Evolutionary conservation across 1,140 invertebrate genomes (phyloP).

Genomic region (Manduca sexta): DNA sequence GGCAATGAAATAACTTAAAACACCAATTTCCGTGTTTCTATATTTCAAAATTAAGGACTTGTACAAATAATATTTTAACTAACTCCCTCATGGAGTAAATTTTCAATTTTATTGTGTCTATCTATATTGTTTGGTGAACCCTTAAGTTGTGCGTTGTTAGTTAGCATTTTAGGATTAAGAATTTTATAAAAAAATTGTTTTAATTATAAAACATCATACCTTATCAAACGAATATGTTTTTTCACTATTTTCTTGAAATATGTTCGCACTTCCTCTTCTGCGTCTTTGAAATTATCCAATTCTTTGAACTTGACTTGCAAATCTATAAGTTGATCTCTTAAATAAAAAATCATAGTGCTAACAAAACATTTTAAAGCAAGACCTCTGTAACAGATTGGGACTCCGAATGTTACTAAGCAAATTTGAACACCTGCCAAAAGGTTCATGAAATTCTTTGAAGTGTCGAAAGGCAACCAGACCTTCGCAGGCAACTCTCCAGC

Average conservation of each 20-base stretch:
- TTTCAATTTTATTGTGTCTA: too few species aligned
- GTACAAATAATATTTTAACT: too few species aligned
- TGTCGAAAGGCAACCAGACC: slow-evolving; percentile 56
- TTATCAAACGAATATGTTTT: slow-evolving; percentile 52
- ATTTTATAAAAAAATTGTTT: too few species aligned
- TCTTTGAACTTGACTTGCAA: slow-evolving; percentile 32
- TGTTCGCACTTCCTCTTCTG: slow-evolving; percentile 23
- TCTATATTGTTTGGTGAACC: too few species aligned
- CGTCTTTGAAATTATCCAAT: slow-evolving; percentile 30
- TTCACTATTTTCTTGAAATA: slow-evolving; percentile 43
- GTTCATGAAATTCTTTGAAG: slow-evolving; percentile 30
- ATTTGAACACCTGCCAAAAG: slow-evolving; percentile 37
- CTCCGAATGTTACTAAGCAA: slow-evolving; percentile 24
- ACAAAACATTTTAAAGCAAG: slow-evolving; percentile 50
- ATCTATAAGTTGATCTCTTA: slow-evolving; percentile 53
- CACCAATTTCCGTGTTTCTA: too few species aligned
- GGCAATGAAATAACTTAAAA: too few species aligned
- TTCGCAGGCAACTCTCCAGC: slow-evolving; percentile 45
- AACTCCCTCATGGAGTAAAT: too few species aligned
- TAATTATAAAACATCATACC: slow-evolving; percentile 27
- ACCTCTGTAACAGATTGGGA: slow-evolving; percentile 39
- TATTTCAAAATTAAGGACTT: too few species aligned
- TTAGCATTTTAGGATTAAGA: too few species aligned
- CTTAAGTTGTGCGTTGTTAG: too few species aligned
- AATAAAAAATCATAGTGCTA: slow-evolving; percentile 51